Evolutionary conservation across 92 coral and sea anemone genomes (phyloP), one percentile per base, ranked within the genome.

Genomic region (Muricea muricata): DNA sequence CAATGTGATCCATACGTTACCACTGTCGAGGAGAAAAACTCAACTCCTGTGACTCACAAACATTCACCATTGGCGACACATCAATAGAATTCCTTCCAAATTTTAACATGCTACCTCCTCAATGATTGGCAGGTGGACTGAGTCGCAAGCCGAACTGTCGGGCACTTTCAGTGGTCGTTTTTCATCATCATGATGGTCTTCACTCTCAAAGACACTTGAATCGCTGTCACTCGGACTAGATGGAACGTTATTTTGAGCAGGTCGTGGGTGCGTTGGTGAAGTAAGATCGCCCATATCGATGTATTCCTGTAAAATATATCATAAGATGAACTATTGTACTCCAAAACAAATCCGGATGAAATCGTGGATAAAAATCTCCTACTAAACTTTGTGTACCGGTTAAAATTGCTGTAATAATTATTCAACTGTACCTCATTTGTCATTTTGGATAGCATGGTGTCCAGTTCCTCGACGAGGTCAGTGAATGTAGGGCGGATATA

Each of bases 131-230:
- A 52, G 60, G 20, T 18, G 60, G 18, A 45, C 14, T 45, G 50
- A 45, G 50, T 52, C 20, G 60, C 60, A 52, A 45, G 14, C 50
- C 12, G 50, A 25, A 3, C 21, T 52, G 20, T 7, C 7, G 60
- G 18, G 18, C 50, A 17, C 14, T 12, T 52, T 52, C 21, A 52
- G 7, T 25, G 60, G 60, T 28, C 13, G 70, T 63, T 63, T 63
- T 4, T 63, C 70, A 10, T 34, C 76, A 6, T 35, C 28, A 17
- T 3, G 23, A 6, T 78, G 48, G 8, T 93, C 93, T 31, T 56
- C 85, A 60, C 93, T 90, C 50, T 63, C 94, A 78, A 97, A 97
- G 60, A 97, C 99, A 52, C 92, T 96, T 42, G 95, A 95, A 18
- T 89, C 90, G 40, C 97, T 80, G 0, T 94, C 97, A 14, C 97